Percentiles rank a stretch among this genome's conserved stretches.
Evolutionary conservation across 1,140 invertebrate species (phyloP).

Genomic region (Bombyx mori): DNA sequence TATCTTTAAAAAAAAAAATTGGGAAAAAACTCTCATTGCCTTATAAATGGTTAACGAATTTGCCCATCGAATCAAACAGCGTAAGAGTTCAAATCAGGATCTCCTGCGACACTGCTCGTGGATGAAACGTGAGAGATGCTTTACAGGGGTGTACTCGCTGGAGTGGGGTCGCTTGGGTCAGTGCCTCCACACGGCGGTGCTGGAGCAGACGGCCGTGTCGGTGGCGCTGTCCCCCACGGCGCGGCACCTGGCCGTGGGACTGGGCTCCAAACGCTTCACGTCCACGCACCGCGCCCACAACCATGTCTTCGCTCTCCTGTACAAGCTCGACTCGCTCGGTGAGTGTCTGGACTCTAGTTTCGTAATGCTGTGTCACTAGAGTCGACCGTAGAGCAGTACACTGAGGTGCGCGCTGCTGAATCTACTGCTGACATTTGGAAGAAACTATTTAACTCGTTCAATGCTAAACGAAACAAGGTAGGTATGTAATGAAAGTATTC

Average conservation of each 20-base stretch:
- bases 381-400: not conserved
- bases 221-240: slow-evolving; percentile 85
- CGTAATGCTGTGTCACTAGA: not conserved
- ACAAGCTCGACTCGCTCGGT: slow-evolving; percentile 64
- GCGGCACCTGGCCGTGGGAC: slow-evolving; percentile 83
- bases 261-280: slow-evolving; percentile 77
- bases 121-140: not conserved
- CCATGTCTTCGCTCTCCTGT: slow-evolving; percentile 80
- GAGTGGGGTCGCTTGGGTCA: slow-evolving; percentile 81
- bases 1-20: too few species aligned
- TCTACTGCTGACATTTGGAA: too few species aligned
- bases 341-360: not conserved
- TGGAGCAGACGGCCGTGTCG: slow-evolving; percentile 85
- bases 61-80: too few species aligned
- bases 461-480: too few species aligned
- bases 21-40: too few species aligned
- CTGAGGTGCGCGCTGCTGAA: too few species aligned
- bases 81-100: too few species aligned
- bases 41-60: too few species aligned
- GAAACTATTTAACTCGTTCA: too few species aligned
- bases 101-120: too few species aligned
- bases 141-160: slow-evolving; percentile 83
- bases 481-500: too few species aligned
- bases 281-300: slow-evolving; percentile 65
- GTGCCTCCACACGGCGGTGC: slow-evolving; percentile 81